Evolutionary conservation across 2,888 invertebrate genomes (phyloP), one percentile per base, ranked within the genome.

Genomic region (Orchesella flavescens): DNA sequence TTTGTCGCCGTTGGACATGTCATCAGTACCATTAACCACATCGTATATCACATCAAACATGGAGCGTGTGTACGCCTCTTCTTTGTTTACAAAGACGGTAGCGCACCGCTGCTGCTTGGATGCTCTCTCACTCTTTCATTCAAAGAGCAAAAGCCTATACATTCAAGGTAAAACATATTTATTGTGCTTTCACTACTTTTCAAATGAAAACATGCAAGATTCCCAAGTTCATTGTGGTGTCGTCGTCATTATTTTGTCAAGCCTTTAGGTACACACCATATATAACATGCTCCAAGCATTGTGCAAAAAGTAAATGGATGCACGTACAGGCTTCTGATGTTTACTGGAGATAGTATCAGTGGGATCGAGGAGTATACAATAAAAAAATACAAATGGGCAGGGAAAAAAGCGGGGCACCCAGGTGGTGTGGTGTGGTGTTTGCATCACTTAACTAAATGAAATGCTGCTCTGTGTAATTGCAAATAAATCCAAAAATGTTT

Each of bases 1-100:
- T 63, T 74, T 74, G 75, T 65, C 66, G 53, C 65, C 66, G 65
- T 17, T 65, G 65, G 65, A 75, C 75, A 75, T 75, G 75, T 55
- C 75, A 66, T 46, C 49, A 57, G 17, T 23, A 53, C n/a, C 49
- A 55, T 34, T 55, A 66, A 65, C 65, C 65, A 66, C 69, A 21
- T 12, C 53, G 53, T 53, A 53, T 17, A 53, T 53, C 53, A 53
- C 15, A 53, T 53, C 53, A 17, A 53, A 53, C 53, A 53, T 53
- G 53, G 53, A n/a, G 4, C 17, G n/a, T 53, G 53, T 53, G 53
- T 3, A 10, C 15, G 53, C 53, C 53, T 53, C 15, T 10, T 53
- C n/a, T 53, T 53, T 17, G 53, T 17, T 53, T 13, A 53, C 34
- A 34, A 34, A 34, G 34, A 53, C 53, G 17, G 53, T 17, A 10